phyloP scores from a whole-genome alignment of 2,888 invertebrate genomes.

The Hesperia comma region DNA sequence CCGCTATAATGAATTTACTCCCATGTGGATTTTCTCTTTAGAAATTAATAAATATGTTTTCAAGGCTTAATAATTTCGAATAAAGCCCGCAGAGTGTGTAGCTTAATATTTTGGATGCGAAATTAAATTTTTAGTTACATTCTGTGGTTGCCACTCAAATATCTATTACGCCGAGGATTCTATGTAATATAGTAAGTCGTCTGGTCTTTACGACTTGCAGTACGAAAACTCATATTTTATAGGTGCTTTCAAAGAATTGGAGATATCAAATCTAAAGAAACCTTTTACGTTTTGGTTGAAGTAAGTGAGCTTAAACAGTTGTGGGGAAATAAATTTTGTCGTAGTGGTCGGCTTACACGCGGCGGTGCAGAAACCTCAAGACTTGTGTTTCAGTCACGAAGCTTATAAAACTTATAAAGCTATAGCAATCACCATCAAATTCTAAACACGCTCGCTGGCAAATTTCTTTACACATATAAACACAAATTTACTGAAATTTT shows the following conservation, averaged over 20 bases:
- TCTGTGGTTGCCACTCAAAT: conserved; percentile 59
- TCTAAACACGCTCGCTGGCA: conserved; percentile 30
- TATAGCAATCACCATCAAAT: conserved; percentile 35
- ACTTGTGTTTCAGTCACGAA: conserved; percentile 39
- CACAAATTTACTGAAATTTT: conserved; percentile 23
- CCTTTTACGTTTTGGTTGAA: conserved; percentile 58
- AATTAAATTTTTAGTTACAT: conserved; percentile 46
- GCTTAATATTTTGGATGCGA: not conserved
- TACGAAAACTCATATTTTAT: conserved; percentile 70
- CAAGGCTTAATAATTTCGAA: conserved; percentile 3
- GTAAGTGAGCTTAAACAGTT: conserved; percentile 51
- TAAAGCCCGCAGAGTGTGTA: not conserved
- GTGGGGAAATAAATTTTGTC: conserved; percentile 43
- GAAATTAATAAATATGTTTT: not conserved
- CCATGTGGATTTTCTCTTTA: conserved; percentile 3
- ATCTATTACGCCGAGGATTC: conserved; percentile 36
- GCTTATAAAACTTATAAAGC: conserved; percentile 35
- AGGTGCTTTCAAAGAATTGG: conserved; percentile 61
- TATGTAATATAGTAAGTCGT: conserved; percentile 39
- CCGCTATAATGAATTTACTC: not conserved
- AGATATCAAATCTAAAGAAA: conserved; percentile 55
- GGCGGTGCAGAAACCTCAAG: conserved; percentile 21
- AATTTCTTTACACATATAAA: conserved; percentile 32
- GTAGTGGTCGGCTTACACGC: conserved; percentile 30
- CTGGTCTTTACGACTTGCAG: conserved; percentile 64